A percentile compares a stretch with the other conserved stretches of the same genome.
These are phyloP conservation scores for Spondyliosoma cantharus DNA, from an alignment of 2,797 vertebrate genomes.

Conservation along the genomic window DNA sequence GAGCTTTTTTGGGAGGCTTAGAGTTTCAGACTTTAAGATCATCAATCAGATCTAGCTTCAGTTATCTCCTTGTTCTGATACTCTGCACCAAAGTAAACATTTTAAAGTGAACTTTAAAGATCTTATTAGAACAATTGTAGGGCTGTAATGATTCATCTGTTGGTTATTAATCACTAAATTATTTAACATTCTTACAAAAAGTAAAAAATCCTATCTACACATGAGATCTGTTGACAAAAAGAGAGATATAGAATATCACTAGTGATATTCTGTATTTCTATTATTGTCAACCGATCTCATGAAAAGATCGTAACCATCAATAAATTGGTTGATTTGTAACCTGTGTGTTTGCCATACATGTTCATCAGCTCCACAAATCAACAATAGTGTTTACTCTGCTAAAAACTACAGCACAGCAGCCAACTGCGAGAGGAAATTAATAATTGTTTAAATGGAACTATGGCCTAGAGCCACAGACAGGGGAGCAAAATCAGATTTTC, in stretches of 20 bases:
- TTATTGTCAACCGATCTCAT: no score
- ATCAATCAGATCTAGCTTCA: constrained; percentile 16
- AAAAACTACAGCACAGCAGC: no score
- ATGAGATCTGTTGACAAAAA: no score
- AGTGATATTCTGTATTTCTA: no score
- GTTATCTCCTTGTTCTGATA: constrained; percentile 18
- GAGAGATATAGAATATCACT: no score
- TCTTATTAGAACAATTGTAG: background rate
- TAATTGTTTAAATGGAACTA: no score
- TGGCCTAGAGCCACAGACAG: no score
- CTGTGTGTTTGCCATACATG: no score
- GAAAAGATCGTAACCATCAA: no score
- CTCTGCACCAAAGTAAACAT: background rate
- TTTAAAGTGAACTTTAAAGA: background rate
- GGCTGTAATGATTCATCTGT: background rate
- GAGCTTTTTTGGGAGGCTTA: constrained; percentile 26
- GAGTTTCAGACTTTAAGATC: constrained; percentile 42
- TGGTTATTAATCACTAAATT: background rate
- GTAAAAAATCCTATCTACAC: background rate
- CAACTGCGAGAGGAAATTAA: no score
- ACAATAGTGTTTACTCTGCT: background rate
- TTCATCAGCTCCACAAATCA: background rate
- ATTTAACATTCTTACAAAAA: background rate
- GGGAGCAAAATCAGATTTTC: no score
- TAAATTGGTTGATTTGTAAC: no score